Evolutionary conservation across 2,888 invertebrate species (phyloP).

Genomic region (Escarpia spicata): DNA sequence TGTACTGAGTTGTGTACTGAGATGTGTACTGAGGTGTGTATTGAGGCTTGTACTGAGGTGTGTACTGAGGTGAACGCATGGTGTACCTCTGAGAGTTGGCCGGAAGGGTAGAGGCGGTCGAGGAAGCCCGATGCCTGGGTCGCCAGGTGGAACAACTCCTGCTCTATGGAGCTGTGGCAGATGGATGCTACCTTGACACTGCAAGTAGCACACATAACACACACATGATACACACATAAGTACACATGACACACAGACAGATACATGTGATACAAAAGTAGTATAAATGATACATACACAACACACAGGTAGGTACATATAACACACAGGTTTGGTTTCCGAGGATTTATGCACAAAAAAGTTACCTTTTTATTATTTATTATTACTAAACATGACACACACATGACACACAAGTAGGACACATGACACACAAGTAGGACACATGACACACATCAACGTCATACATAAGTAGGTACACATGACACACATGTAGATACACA

Average conservation of each 20-base stretch:
- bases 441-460: background rate
- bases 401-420: background rate
- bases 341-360: too few species aligned
- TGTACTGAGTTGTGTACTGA: background rate
- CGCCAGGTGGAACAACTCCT: constrained; percentile 81
- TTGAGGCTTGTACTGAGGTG: background rate
- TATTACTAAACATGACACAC: too few species aligned
- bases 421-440: background rate
- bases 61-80: background rate
- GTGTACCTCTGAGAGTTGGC: constrained; percentile 77
- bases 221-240: too few species aligned
- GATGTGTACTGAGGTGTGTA: background rate
- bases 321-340: too few species aligned
- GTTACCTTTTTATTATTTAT: too few species aligned
- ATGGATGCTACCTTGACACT: constrained; percentile 73
- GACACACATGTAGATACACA: too few species aligned
- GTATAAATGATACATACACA: too few species aligned
- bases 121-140: constrained; percentile 76
- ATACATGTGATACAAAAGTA: too few species aligned
- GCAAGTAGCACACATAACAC: constrained; percentile 37
- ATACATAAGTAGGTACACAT: background rate
- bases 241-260: too few species aligned
- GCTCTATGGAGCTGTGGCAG: constrained; percentile 76
- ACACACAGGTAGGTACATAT: too few species aligned
- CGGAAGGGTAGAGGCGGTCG: constrained; percentile 82